Evolutionary conservation across 2,888 invertebrate genomes (phyloP).

Genomic region (Spodoptera littoralis): DNA sequence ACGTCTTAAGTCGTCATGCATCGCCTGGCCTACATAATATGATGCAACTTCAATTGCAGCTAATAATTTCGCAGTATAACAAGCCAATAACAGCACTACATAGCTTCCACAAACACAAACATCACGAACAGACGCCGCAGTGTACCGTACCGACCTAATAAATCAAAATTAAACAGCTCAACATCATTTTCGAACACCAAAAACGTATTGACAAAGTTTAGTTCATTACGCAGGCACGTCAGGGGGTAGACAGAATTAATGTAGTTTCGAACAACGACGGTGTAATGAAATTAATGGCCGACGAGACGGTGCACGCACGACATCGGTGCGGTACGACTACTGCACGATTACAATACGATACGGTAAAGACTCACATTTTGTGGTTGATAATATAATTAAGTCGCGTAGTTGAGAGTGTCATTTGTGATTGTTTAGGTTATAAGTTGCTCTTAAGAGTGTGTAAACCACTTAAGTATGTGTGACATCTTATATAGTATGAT

Average conservation of each 20-base stretch:
- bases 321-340: constrained; percentile 25
- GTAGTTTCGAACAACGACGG: constrained; percentile 59
- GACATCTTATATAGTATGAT: too few relatives aligned
- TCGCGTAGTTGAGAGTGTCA: constrained; percentile 18
- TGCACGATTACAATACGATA: constrained; percentile 6
- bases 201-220: constrained; percentile 55
- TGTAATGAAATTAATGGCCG: constrained; percentile 62
- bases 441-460: constrained; percentile 2
- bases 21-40: too few relatives aligned
- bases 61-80: neutral
- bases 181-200: constrained; percentile 47
- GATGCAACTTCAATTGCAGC: too few relatives aligned
- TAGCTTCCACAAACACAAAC: constrained; percentile 16
- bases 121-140: constrained; percentile 25
- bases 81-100: neutral
- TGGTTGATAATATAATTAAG: constrained; percentile 27
- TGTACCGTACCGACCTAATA: constrained; percentile 35
- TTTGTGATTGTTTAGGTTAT: constrained; percentile 7
- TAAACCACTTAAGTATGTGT: neutral
- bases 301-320: constrained; percentile 48
- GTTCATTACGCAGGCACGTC: constrained; percentile 55
- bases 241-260: constrained; percentile 58
- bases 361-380: constrained; percentile 8
- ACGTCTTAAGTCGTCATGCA: too few relatives aligned
- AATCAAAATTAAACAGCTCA: constrained; percentile 50